Conservation (phyloP, 2,797 vertebrate genomes). For the Cheirogaleus major region DNA sequence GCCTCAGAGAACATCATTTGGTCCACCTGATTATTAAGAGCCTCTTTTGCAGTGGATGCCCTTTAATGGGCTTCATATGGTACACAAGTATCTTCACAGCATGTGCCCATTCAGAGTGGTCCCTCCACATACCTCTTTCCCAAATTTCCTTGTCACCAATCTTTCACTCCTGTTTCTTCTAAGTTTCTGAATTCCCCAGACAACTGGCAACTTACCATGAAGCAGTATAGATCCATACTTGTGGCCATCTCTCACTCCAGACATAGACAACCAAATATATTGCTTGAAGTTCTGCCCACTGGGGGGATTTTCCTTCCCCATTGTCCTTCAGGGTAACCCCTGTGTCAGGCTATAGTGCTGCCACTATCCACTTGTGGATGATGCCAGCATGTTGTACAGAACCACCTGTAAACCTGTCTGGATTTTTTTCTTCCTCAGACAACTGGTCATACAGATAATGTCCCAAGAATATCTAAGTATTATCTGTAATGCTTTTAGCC, state of each 20-base stretch:
- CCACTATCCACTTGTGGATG: neutral
- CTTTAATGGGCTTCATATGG: neutral
- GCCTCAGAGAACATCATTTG: neutral
- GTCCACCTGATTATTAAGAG: neutral
- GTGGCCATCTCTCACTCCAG: neutral
- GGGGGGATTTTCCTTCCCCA: neutral
- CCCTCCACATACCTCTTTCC: neutral
- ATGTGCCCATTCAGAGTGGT: neutral
- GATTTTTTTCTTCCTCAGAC: neutral
- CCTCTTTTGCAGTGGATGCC: no score
- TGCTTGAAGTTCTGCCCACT: neutral
- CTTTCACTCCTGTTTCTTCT: neutral
- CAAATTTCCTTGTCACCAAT: neutral
- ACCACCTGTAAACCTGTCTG: neutral
- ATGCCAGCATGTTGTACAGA: neutral
- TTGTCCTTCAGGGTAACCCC: neutral
- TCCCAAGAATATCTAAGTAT: neutral
- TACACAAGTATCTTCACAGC: neutral
- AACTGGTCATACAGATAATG: neutral
- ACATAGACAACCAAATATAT: neutral
- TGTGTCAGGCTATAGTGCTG: neutral
- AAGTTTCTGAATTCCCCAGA: neutral
- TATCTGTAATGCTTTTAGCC: neutral
- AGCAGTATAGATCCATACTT: neutral
- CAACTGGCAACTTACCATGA: neutral